A percentile compares a stretch with the other conserved stretches of the same genome.
Evolutionary conservation across 2,797 vertebrate genomes (phyloP).

Genomic region (Cebuella pygmaea): DNA sequence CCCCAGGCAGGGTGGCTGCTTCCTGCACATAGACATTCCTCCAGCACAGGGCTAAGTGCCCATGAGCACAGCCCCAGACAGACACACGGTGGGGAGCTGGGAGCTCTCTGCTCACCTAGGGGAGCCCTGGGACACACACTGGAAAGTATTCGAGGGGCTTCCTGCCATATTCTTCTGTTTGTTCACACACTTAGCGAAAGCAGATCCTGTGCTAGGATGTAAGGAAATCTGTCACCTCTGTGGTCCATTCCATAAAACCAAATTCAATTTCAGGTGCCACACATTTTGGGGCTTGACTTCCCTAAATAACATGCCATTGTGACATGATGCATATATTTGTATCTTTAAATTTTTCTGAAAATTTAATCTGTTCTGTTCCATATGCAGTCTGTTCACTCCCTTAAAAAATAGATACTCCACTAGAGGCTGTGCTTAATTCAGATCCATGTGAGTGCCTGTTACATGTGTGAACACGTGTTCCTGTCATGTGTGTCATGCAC

Average conservation of each 20-base stretch:
- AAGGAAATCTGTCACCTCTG: not conserved
- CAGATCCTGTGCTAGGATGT: not conserved
- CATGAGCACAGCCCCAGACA: not conserved
- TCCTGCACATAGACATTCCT: not conserved
- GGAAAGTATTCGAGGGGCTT: not conserved
- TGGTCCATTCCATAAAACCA: not conserved
- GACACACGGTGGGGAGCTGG: rapidly evolving
- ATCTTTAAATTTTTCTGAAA: not conserved
- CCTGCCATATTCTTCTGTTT: not conserved
- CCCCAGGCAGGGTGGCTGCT: not conserved
- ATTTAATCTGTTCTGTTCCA: not conserved
- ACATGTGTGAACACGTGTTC: rapidly evolving
- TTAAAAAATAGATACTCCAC: not conserved
- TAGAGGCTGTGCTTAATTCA: not conserved
- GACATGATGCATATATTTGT: not conserved
- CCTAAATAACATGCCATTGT: not conserved
- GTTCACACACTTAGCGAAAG: not conserved
- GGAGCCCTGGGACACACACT: not conserved
- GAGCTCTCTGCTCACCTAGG: not conserved
- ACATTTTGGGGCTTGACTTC: not conserved
- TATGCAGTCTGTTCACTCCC: not conserved
- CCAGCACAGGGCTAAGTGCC: not conserved
- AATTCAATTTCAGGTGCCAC: not conserved
- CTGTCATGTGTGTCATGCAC: not conserved
- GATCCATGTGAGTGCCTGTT: not conserved